A percentile compares a stretch with the other conserved stretches of the same genome.
These are phyloP conservation scores for Pangasius mekongensis DNA, from an alignment of 2,797 vertebrate species.

Conservation along the genomic window DNA sequence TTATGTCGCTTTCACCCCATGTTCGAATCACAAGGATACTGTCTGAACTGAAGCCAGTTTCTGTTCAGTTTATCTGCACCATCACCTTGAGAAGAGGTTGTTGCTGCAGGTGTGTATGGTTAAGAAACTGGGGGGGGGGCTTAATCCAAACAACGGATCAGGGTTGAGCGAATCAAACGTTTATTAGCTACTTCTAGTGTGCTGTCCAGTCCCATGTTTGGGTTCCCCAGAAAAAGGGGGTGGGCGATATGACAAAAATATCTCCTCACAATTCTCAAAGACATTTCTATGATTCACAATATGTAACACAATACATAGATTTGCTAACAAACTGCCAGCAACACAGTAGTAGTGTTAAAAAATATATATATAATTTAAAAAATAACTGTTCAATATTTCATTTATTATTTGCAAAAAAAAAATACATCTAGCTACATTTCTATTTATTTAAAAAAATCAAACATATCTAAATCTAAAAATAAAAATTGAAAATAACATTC, in stretches of 20 bases:
- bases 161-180: background rate
- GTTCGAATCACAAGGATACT: slow-evolving; percentile 20
- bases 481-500: background rate
- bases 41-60: slow-evolving; percentile 1
- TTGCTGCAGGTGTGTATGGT: background rate
- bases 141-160: background rate
- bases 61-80: slow-evolving; percentile 10
- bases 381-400: background rate
- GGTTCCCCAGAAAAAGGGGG: background rate
- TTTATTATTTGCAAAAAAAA: background rate
- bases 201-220: background rate
- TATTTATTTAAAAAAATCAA: background rate
- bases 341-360: background rate
- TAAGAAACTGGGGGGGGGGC: background rate
- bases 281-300: background rate
- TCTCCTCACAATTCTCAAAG: background rate
- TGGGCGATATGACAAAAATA: background rate
- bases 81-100: slow-evolving; percentile 21
- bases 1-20: slow-evolving; percentile 34
- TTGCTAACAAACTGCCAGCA: background rate
- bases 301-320: background rate
- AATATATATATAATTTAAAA: background rate
- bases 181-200: background rate
- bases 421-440: background rate
- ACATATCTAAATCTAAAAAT: background rate